A percentile compares a stretch with the other conserved stretches of the same genome.
Conservation (phyloP, 2,888 invertebrate genomes). For the Agrochola litura region DNA sequence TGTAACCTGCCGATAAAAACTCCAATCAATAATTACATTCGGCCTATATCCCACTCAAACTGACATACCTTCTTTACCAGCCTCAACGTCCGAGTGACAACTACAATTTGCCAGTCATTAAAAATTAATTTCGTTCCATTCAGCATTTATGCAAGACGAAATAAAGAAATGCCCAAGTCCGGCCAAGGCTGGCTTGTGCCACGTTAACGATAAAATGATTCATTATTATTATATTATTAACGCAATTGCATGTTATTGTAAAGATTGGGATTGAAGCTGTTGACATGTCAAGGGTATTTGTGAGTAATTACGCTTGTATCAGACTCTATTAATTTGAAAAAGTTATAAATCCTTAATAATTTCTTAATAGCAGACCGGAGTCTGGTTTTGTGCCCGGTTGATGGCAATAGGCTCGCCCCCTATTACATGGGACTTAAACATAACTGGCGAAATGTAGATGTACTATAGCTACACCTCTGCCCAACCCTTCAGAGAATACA, state of each 20-base stretch:
- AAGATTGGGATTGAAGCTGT: conserved; percentile 20
- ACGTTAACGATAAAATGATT: conserved; percentile 56
- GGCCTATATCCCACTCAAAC: conserved; percentile 21
- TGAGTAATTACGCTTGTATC: background rate
- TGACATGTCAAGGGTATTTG: conserved; percentile 42
- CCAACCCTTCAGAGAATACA: too few relatives aligned
- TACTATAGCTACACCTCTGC: too few relatives aligned
- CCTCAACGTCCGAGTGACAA: conserved; percentile 22
- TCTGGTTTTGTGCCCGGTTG: too few relatives aligned
- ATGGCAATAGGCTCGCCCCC: too few relatives aligned
- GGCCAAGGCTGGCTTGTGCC: conserved; percentile 57
- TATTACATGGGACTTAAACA: too few relatives aligned
- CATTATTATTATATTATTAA: conserved; percentile 47
- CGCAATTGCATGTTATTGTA: conserved; percentile 31
- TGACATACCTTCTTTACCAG: conserved; percentile 37
- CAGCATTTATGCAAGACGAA: conserved; percentile 45
- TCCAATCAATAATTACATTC: conserved; percentile 49
- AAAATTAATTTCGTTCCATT: conserved; percentile 58
- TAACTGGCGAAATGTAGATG: too few relatives aligned
- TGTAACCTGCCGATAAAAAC: conserved; percentile 37
- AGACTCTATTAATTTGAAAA: background rate
- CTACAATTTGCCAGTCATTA: conserved; percentile 61
- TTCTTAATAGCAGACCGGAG: too few relatives aligned
- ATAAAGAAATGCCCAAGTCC: conserved; percentile 62
- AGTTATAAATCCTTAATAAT: background rate